Conservation (phyloP, 2,888 invertebrate genomes). For the Drosophila pegasa region DNA sequence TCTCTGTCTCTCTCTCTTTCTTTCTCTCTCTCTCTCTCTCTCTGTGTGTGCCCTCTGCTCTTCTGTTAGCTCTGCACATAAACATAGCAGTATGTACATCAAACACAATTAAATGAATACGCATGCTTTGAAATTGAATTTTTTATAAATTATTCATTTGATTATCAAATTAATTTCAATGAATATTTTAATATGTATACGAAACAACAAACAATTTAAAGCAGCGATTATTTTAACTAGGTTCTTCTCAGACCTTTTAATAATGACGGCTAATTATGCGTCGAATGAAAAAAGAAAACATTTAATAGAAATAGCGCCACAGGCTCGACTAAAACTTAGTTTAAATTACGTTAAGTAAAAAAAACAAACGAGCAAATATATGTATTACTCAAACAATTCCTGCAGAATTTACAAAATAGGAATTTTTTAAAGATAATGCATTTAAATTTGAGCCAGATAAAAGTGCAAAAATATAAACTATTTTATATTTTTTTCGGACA, state of each 20-base stretch:
- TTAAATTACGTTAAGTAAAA: neutral
- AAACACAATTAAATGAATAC: constrained; percentile 31
- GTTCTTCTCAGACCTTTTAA: too few relatives aligned
- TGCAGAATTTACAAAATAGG: neutral
- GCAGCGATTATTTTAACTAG: neutral
- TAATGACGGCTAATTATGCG: neutral
- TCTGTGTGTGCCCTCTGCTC: constrained; percentile 12
- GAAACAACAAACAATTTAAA: neutral
- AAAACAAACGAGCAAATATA: too few relatives aligned
- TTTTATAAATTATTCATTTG: constrained; percentile 54
- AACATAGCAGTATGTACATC: constrained; percentile 38
- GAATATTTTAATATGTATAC: neutral
- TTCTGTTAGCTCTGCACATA: constrained; percentile 53
- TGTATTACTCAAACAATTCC: neutral
- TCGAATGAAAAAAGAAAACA: neutral
- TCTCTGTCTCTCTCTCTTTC: neutral
- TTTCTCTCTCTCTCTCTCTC: neutral
- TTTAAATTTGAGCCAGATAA: too few relatives aligned
- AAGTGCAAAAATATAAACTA: neutral
- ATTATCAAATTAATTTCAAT: constrained; percentile 27
- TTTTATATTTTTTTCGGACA: neutral
- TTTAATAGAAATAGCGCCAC: neutral
- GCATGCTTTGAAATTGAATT: constrained; percentile 33
- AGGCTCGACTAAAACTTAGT: neutral
- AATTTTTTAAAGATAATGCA: neutral